Evolutionary conservation across 2,797 vertebrate genomes (phyloP).

Genomic region (Halcyon chelicuti): DNA sequence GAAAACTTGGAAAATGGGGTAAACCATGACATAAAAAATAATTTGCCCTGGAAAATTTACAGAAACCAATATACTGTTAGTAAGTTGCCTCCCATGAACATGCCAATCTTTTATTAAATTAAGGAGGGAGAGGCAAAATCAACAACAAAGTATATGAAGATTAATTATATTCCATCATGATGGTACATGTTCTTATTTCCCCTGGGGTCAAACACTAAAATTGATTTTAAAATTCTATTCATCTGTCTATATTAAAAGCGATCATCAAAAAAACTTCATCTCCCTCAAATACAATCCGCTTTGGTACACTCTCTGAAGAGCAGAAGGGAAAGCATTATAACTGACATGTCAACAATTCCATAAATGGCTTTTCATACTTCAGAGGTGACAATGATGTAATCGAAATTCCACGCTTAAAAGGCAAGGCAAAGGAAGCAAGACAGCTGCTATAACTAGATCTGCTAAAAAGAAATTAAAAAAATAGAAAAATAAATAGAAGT

Average conservation of each 20-base stretch:
- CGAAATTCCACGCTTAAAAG: constrained; percentile 30
- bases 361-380: constrained; percentile 16
- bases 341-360: not conserved
- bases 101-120: not conserved
- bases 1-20: not conserved
- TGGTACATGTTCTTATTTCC: not conserved
- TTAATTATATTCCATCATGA: not conserved
- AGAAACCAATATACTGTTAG: not conserved
- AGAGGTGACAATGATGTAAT: constrained; percentile 42
- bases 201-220: not conserved
- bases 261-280: not conserved
- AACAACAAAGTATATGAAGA: not conserved
- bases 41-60: not conserved
- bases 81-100: not conserved
- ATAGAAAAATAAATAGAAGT: not conserved
- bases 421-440: constrained; percentile 23
- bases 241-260: not conserved
- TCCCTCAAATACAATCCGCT: not conserved
- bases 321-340: not conserved
- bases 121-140: not conserved
- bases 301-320: not conserved
- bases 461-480: not conserved
- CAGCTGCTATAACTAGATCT: not conserved
- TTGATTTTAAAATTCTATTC: not conserved
- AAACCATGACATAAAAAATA: not conserved